Percentiles rank a stretch among this genome's conserved stretches.
Evolutionary conservation across 2,888 invertebrate genomes (phyloP).

Genomic region (Eudasyphora cyanicolor): DNA sequence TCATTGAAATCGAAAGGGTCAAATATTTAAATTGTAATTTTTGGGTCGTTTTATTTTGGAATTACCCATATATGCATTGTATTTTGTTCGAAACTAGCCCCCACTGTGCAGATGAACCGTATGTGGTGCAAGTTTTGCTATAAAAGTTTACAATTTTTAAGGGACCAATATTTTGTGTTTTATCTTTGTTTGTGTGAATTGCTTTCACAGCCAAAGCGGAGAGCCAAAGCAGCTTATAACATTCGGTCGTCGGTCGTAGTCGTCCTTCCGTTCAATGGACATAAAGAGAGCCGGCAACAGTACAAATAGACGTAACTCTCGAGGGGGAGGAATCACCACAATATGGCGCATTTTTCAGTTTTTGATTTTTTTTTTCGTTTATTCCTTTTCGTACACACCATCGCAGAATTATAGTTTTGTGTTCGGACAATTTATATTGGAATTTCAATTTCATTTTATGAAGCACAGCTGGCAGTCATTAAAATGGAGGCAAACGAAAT

Average conservation of each 20-base stretch:
- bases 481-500: background rate
- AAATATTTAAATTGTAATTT: too few relatives aligned
- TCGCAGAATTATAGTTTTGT: conserved; percentile 25
- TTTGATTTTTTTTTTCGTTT: background rate
- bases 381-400: background rate
- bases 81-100: too few relatives aligned
- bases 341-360: conserved; percentile 4
- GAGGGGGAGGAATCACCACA: background rate
- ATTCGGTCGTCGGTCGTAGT: background rate
- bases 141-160: conserved; percentile 30
- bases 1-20: too few relatives aligned
- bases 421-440: conserved; percentile 34
- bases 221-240: too few relatives aligned
- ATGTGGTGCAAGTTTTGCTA: background rate
- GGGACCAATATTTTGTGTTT: conserved; percentile 6
- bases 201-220: background rate
- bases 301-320: background rate
- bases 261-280: background rate
- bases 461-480: conserved; percentile 55
- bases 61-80: too few relatives aligned
- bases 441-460: conserved; percentile 48
- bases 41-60: too few relatives aligned
- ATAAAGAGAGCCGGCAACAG: background rate
- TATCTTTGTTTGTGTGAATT: background rate
- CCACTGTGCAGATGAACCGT: background rate